Evolutionary conservation across 2,888 invertebrate genomes (phyloP), one percentile per base, ranked within the genome.

Genomic region (Leptopterna dolabrata): DNA sequence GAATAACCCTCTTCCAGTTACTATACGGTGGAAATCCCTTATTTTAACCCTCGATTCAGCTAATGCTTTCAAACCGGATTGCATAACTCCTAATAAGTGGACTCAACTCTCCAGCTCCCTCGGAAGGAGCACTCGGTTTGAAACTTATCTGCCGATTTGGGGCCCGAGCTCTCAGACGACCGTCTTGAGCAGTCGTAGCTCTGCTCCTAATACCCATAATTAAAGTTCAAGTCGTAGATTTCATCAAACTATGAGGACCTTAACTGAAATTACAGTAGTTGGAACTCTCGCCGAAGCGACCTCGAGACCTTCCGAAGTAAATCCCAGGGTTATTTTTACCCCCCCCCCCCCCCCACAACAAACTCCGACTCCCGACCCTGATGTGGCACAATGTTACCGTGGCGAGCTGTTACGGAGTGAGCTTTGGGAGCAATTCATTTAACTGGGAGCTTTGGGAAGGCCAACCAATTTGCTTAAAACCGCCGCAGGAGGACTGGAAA

Each of bases 361-460:
- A 36, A 36, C 36, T 4, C 36, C 36, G 36, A 36, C 36, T 7
- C 36, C 16, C 47, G 24, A 11, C 63, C 63, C 63, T 63, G 63
- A 24, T 63, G 63, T 63, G 11, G 63, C 63, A 63, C 63, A 63
- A 63, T 63, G 63, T 63, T 63, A 63, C 63, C 24, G 63, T 24
- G n/a, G 24, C 63, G 27, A 63, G 63, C 63, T 24, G 24, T 63
- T 63, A 24, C 63, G 19, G 63, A 27, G 63, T 63, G 4, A 24
- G 63, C 63, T 63, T 63, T 63, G 63, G 19, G 24, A 63, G 63
- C 63, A 63, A 63, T 63, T 63, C 63, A 63, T 63, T 63, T 63
- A 63, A 63, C 63, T 11, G 63, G 19, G 19, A 63, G 63, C 63
- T 63, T 63, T 63, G 9, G 63, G 63, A 63, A 13, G 63, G 63